Base-by-base conservation (phyloP, 2,797 vertebrate species). In the Chaetodon trifasciatus region DNA sequence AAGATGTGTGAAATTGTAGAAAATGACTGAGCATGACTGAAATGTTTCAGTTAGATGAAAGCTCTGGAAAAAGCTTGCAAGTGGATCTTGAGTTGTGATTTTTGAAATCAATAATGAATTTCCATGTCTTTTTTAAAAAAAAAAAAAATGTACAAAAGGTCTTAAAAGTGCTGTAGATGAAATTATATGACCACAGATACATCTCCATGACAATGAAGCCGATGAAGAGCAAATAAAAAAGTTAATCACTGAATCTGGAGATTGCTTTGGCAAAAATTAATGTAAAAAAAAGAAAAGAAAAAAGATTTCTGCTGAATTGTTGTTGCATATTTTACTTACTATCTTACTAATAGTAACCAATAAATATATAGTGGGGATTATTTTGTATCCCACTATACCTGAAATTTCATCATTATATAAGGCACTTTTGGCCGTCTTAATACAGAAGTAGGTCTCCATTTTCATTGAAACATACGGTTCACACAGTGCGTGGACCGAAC, bases 401-500 rank as follows among this genome's bases (percentile, higher is more conserved):
- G 7, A 15, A 32, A 4, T 47, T 0, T 15, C 15, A 3, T 2
- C 8, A 32, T 37, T 17, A 3, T 5, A 47, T 11, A 17, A 23
- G 19, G 12, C 9, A 32, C 60, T 24, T 55, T 19, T 55, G 7
- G 55, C 11, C 39, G 46, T 49, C 15, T 63, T 6, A 42, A 10
- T 40, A 21, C 6, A 66, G 16, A 6, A 28, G 47, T n/a, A 74
- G 55, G 78, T 71, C 58, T 68, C 46, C 1, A 21, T 47, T 15
- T 15, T 70, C 57, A 60, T 21, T 9, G 82, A 76, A 87, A 84
- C 69, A 87, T 32, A 32, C 28, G 28, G 46, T 35, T 55, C 66
- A 52, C 11, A 13, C 1, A 10, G 6, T 17, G 42, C 1, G 4
- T 53, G 7, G 23, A 2, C 24, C 2, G 28, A n/a, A n/a, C 8